phyloP scores from a whole-genome alignment of 1,140 invertebrate genomes.

The Steinernema feltiae region DNA sequence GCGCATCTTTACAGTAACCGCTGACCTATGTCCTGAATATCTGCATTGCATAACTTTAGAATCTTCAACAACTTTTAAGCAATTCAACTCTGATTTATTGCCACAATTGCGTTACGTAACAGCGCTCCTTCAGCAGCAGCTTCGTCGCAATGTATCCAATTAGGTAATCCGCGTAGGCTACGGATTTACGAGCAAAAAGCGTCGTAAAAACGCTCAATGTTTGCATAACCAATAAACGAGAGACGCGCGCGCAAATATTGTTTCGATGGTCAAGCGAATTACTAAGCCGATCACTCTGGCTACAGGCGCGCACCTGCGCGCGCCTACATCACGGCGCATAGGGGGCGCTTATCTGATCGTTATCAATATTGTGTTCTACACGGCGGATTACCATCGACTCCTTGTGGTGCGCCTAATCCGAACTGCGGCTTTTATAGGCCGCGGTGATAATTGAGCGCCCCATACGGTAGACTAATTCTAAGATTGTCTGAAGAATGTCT shows the following conservation, averaged over 20 bases:
- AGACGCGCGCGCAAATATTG: constrained; percentile 7
- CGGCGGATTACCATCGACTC: not conserved
- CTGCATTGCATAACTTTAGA: not conserved
- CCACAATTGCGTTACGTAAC: not conserved
- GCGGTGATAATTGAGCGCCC: not conserved
- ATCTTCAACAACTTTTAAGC: not conserved
- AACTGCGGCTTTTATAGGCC: not conserved
- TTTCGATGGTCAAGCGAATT: not conserved
- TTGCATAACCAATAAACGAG: constrained; percentile 15
- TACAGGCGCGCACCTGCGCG: not conserved
- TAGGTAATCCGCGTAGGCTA: constrained; percentile 1
- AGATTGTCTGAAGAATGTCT: not conserved
- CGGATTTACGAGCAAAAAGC: not conserved
- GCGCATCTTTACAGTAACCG: no score
- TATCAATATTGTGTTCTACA: constrained; percentile 2
- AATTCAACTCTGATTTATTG: constrained; percentile 1
- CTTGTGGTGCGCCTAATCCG: not conserved
- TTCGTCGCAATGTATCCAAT: not conserved
- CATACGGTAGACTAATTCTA: not conserved
- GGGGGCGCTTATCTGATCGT: not conserved
- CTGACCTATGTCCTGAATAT: no score
- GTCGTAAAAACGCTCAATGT: not conserved
- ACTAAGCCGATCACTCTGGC: not conserved
- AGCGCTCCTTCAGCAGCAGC: not conserved
- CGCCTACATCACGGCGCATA: not conserved